Evolutionary conservation across 2,113 vertebrate species (phyloP), one percentile per base, ranked within the genome.

Genomic region (Epinephelus fuscoguttatus): DNA sequence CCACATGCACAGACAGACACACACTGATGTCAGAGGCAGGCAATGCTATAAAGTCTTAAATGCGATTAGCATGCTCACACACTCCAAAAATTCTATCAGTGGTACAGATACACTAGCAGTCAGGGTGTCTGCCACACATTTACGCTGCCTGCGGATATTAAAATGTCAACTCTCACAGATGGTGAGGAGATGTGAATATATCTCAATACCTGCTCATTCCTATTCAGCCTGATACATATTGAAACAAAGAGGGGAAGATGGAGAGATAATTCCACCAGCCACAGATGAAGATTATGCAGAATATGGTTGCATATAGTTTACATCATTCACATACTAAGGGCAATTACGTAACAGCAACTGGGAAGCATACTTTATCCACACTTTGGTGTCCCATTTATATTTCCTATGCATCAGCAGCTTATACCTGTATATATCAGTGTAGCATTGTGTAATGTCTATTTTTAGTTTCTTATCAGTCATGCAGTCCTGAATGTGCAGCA

Each of bases 91-190:
- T 59, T 56, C 40, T 77, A 89, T 88, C 76, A 83, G 42, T 67
- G 63, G 25, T 62, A 64, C 60, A 86, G 93, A 69, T 81, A 86
- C 81, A 80, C 69, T 52, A 18, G 68, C 74, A 82, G 61, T 59
- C 30, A 53, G 2, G 53, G 74, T 84, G 82, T 85, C 77, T 72
- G 72, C 56, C 42, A 68, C 72, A 78, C 74, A 33, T 52, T 75
- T 73, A n/a, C 63, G 52, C 47, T 73, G 53, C 68, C 69, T 80
- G 77, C 70, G 84, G 93, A 93, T 88, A 94, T 93, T 63, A 89
- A 92, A 91, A 88, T 70, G 85, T 83, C 82, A 80, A 6, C 53
- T 57, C 49, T 77, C 23, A 50, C 53, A 68, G 83, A 91, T 63
- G 50, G 66, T 27, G 71, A 76, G 33, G 57, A 75, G 82, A 78